Conservation (phyloP, 2,113 vertebrate species). For the Calonectris borealis region DNA sequence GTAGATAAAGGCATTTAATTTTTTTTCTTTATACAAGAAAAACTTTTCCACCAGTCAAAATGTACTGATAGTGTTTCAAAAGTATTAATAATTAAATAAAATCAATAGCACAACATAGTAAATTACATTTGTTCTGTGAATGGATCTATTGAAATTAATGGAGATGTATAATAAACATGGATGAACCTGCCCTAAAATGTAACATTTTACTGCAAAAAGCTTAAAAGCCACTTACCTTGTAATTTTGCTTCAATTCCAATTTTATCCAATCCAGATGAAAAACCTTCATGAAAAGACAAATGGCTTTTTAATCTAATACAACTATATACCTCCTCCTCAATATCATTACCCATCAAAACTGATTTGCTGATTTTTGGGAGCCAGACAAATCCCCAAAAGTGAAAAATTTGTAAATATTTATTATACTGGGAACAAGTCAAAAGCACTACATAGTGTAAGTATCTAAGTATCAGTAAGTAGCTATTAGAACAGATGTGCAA, state of each 20-base stretch:
- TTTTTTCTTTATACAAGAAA: not conserved
- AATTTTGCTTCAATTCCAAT: conserved; percentile 92
- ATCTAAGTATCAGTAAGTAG: not conserved
- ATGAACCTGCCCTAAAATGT: not conserved
- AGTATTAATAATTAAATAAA: not conserved
- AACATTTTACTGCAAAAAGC: not conserved
- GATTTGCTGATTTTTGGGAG: not conserved
- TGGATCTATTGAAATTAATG: not conserved
- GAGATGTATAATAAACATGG: not conserved
- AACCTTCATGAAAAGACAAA: conserved; percentile 77
- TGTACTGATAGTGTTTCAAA: not conserved
- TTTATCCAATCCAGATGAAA: conserved; percentile 84
- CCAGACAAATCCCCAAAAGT: not conserved
- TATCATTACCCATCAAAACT: not conserved
- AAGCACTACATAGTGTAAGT: not conserved
- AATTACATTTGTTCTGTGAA: not conserved
- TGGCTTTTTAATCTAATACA: not conserved
- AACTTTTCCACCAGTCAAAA: not conserved
- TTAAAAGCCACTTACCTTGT: conserved; percentile 80
- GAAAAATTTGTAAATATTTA: not conserved
- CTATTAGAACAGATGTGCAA: not conserved
- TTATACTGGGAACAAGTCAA: not conserved
- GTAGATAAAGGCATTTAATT: not conserved
- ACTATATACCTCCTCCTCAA: not conserved
- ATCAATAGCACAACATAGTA: not conserved